phyloP scores from a whole-genome alignment of 2,797 vertebrate species.

The Cyclopterus lumpus region DNA sequence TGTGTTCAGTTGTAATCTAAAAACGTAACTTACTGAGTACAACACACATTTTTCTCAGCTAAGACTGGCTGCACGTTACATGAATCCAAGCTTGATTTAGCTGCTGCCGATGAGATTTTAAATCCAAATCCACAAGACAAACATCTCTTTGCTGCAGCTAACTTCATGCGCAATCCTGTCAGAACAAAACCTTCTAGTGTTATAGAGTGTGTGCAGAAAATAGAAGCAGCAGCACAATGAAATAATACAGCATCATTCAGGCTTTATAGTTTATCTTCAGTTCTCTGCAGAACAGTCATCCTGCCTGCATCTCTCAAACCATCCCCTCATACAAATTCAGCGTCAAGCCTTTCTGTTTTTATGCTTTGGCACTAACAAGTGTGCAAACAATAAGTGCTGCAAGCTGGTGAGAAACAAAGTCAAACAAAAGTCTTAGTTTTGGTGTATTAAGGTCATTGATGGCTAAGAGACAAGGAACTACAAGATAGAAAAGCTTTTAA shows the following conservation, averaged over 20 bases:
- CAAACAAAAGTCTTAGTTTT: constrained; percentile 14
- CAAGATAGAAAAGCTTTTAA: background rate
- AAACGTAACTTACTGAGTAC: background rate
- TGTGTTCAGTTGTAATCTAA: constrained; percentile 40
- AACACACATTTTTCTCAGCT: constrained; percentile 24
- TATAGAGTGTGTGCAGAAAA: constrained; percentile 63
- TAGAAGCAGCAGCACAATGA: constrained; percentile 53
- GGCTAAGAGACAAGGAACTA: background rate
- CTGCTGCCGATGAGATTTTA: constrained; percentile 50
- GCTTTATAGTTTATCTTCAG: constrained; percentile 60
- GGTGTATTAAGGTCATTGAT: background rate
- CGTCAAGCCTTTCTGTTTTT: constrained; percentile 25
- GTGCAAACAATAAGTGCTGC: constrained; percentile 20
- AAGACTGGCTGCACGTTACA: constrained; percentile 4
- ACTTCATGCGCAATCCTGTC: constrained; percentile 47
- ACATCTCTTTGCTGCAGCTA: constrained; percentile 47
- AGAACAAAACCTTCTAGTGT: constrained; percentile 46
- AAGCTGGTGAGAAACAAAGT: constrained; percentile 28
- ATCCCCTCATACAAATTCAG: constrained; percentile 38
- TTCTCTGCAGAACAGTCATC: constrained; percentile 59
- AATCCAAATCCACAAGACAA: constrained; percentile 58
- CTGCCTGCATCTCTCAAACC: constrained; percentile 37
- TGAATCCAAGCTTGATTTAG: constrained; percentile 50
- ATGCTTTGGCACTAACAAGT: constrained; percentile 29
- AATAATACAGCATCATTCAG: constrained; percentile 29